Conservation (phyloP, 2,113 vertebrate species). For the Macrotis lagotis region DNA sequence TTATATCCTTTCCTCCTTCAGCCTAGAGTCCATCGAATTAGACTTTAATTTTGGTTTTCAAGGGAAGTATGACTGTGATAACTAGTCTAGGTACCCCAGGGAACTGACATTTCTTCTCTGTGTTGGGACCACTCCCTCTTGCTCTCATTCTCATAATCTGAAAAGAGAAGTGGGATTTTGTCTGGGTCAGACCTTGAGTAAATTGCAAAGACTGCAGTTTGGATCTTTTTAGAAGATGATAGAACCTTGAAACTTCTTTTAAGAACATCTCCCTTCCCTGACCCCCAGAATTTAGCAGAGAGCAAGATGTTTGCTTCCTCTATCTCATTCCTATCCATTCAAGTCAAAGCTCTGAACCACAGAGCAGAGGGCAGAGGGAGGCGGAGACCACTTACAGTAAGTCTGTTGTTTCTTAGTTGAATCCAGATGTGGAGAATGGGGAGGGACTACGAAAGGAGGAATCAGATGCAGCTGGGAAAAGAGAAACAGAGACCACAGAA, state of each 20-base stretch:
- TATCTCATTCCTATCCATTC: slow-evolving; percentile 10
- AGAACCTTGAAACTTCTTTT: background rate
- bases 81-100: background rate
- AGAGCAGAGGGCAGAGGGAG: slow-evolving; percentile 47
- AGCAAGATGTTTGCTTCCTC: background rate
- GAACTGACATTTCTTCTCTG: background rate
- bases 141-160: background rate
- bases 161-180: background rate
- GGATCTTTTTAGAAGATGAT: background rate
- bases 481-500: background rate
- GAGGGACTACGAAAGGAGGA: background rate
- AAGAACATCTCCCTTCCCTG: background rate
- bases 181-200: background rate
- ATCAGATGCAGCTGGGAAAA: slow-evolving; percentile 10
- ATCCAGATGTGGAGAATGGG: slow-evolving; percentile 82
- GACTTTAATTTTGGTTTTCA: slow-evolving; percentile 11
- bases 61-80: background rate
- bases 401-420: slow-evolving; percentile 75
- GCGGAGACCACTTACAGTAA: slow-evolving; percentile 64
- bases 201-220: background rate
- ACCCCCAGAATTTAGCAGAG: background rate
- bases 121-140: background rate
- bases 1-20: slow-evolving; percentile 25
- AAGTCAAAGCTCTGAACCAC: slow-evolving; percentile 32
- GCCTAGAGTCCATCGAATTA: slow-evolving; percentile 15